Evolutionary conservation across 2,797 vertebrate genomes (phyloP), one percentile per base, ranked within the genome.

Genomic region (Psittacula derbiana): DNA sequence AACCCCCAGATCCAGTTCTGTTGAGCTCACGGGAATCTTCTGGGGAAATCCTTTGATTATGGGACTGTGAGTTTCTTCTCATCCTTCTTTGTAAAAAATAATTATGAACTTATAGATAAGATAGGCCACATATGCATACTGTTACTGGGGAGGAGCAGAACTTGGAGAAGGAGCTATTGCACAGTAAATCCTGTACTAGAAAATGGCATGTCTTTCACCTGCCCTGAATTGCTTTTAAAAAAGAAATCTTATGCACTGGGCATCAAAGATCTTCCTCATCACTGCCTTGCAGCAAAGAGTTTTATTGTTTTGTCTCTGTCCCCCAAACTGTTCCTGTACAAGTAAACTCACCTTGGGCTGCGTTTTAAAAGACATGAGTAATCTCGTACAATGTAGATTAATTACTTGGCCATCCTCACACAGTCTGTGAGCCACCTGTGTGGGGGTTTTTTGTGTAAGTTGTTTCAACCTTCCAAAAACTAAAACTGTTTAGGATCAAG

Each of bases 401-500:
- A 38, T 61, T 74, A 16, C 5, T 25, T 50, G 21, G 23, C n/a
- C 23, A 27, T n/a, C 24, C 25, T 85, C 19, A 12, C 18, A 10
- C 4, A 5, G 1, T 7, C 6, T 6, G 11, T 36, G 25, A 80
- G 19, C 13, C 3, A 16, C 4, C 1, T 0, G 0, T 2, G 5
- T 3, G 0, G 4, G 10, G 10, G 10, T 38, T 55, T 19, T 19
- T 33, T 10, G 2, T 27, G 11, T 41, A 27, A 70, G 41, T 41
- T 33, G 11, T 41, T 94, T 67, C 28, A 31, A 4, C 30, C 27
- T 70, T 80, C 71, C 44, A 67, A 64, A 53, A 85, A 38, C 6
- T 41, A 11, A 78, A 79, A 15, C 16, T 72, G 5, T 55, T 90
- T n/a, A 70, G 25, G 30, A 65, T 76, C 14, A 67, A 87, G 38